phyloP scores from a whole-genome alignment of 2,113 vertebrate genomes.

The Fulmarus glacialis region DNA sequence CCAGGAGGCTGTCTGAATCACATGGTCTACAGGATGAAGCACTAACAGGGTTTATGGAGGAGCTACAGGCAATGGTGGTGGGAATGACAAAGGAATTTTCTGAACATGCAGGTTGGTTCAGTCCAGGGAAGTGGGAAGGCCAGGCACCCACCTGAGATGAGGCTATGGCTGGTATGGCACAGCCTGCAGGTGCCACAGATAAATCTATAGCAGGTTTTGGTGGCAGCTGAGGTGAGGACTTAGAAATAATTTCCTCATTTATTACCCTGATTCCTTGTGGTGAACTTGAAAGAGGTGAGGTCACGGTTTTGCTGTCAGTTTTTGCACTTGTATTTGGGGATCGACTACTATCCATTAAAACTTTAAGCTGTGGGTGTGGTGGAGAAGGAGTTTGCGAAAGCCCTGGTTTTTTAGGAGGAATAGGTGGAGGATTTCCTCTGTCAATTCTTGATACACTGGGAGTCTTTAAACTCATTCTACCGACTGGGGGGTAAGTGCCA shows the following conservation, averaged over 20 bases:
- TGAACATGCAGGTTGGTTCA: constrained; percentile 91
- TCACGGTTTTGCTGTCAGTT: constrained; percentile 78
- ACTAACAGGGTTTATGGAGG: constrained; percentile 92
- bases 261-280: constrained; percentile 83
- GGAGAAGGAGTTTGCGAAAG: constrained; percentile 95
- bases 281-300: constrained; percentile 78
- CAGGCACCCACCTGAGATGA: constrained; percentile 98
- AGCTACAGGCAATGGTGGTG: constrained; percentile 89
- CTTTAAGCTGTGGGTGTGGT: constrained; percentile 92
- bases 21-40: constrained; percentile 91
- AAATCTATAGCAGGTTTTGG: constrained; percentile 98
- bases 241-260: constrained; percentile 83
- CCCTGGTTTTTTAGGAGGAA: constrained; percentile 98
- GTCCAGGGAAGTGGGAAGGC: constrained; percentile 81
- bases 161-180: constrained; percentile 92
- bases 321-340: constrained; percentile 84
- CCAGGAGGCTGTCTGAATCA: constrained; percentile 94
- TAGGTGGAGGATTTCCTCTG: constrained; percentile 96
- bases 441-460: constrained; percentile 89
- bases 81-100: constrained; percentile 89
- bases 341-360: constrained; percentile 85
- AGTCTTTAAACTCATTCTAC: constrained; percentile 86
- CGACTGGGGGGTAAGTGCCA: constrained; percentile 74
- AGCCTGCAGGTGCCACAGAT: constrained; percentile 84
- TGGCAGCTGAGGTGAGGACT: constrained; percentile 94